A percentile compares a stretch with the other conserved stretches of the same genome.
phyloP scores from a whole-genome alignment of 2,113 vertebrate species.

The Lophura nycthemera region DNA sequence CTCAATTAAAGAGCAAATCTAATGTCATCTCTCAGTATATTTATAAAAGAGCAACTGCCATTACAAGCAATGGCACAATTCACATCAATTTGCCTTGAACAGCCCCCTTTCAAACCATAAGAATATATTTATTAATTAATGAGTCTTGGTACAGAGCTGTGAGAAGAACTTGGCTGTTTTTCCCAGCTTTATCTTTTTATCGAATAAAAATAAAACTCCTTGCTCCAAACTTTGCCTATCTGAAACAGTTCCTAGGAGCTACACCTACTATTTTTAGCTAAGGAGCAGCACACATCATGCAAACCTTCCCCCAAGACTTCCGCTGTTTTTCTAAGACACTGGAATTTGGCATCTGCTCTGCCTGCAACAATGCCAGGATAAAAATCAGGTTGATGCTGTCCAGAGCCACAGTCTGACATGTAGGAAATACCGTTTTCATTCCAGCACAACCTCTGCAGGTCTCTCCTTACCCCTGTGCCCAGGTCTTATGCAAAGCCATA shows the following conservation, averaged over 20 bases:
- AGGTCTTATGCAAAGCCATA: neutral
- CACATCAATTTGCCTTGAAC: neutral
- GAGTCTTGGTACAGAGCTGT: neutral
- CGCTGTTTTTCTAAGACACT: neutral
- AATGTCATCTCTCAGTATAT: neutral
- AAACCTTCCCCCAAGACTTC: neutral
- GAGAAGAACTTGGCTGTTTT: neutral
- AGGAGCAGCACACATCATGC: neutral
- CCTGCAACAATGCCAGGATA: neutral
- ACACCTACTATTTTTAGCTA: neutral
- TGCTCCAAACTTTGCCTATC: neutral
- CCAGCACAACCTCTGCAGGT: neutral
- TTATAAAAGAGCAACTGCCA: neutral
- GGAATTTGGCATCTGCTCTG: neutral
- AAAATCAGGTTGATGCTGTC: neutral
- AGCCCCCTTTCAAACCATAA: neutral
- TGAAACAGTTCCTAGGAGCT: neutral
- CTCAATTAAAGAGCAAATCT: conserved; percentile 19
- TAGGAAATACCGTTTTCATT: neutral
- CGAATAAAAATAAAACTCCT: neutral
- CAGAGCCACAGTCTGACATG: neutral
- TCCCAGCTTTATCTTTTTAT: neutral
- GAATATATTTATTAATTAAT: neutral
- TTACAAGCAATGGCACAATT: neutral
- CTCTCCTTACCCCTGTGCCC: neutral